Evolutionary conservation across 2,797 vertebrate genomes (phyloP), one percentile per base, ranked within the genome.

Genomic region (Oreortyx pictus): DNA sequence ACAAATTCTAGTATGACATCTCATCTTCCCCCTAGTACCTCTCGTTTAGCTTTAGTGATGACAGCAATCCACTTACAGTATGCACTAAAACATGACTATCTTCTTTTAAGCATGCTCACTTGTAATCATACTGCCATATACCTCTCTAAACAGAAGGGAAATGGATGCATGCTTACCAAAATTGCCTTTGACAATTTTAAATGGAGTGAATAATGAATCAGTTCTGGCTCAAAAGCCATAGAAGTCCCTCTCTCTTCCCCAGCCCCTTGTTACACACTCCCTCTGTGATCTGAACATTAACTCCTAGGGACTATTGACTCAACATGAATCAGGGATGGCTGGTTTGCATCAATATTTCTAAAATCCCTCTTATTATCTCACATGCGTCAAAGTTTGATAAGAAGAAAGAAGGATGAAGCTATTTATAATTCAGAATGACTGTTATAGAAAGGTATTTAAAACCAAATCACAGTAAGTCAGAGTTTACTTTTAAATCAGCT

Each of bases 381-480:
- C 92, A 68, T 95, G 79, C 89, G 96, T 97, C 96, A 97, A 89
- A 90, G 74, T 96, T 92, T 90, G 96, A 97, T 97, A 97, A 97
- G 95, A 83, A 93, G n/a, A 89, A 97, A 97, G 85, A 97, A 88
- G 67, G 47, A 96, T 96, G 86, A 96, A 92, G 66, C 85, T 94
- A 95, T 97, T 96, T 96, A 95, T 97, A 97, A 96, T 93, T 95
- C 70, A 94, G 74, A 81, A 95, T 93, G 94, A 94, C 82, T 89
- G 49, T 94, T 91, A 94, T 60, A 60, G 93, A 94, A 83, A 96
- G 60, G 77, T 92, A 90, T 95, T 97, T 96, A 93, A 96, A 96
- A 86, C 68, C 80, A 96, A 96, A 76, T 94, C 60, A 68, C 65
- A 81, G 14, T 73, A 70, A 93, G 70, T 89, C 75, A 94, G 72